Base-by-base conservation (phyloP, 2,797 vertebrate genomes). In the Vultur gryphus region DNA sequence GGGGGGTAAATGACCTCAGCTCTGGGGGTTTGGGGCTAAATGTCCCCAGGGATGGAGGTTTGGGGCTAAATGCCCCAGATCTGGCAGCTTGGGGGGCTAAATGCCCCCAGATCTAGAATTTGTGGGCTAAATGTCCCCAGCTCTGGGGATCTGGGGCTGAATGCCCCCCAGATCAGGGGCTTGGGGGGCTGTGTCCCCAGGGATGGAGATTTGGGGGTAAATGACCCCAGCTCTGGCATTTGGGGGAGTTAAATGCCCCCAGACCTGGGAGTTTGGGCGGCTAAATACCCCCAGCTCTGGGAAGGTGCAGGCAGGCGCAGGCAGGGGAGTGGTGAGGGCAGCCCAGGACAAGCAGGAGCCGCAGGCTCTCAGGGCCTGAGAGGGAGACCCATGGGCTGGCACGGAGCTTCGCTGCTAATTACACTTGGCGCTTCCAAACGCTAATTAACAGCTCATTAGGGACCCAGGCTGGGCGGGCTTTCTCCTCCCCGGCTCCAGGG, bases 381-480 rank as follows among this genome's bases (percentile, higher is more conserved):
- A 79, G 13, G 20, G 72, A 85, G 77, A 21, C 48, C 52, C 58
- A 9, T 1, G 65, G 86, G 75, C 91, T 94, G 96, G 96, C 96
- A 87, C 8, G 1, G 41, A 87, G 73, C 61, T 73, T 48, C 10
- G 5, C 71, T 39, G 67, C 91, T 95, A 96, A 97, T 96, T 90
- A 91, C 89, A 41, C 80, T 91, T 54, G 93, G 89, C 96, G 19
- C 83, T 87, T 26, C 62, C 89, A 84, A 57, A 69, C 82, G 8
- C 65, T 88, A 93, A 97, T 95, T 95, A 96, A 95, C 72, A 35
- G 76, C 80, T 94, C 93, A 37, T 97, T 97, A 95, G 91, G 77
- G 96, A 89, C 33, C 33, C 46, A 10, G 39, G 52, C 75, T 21
- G 65, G 80, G 59, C 84, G 71, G 29, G 43, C 23, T 79, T 76